These are phyloP conservation scores for Cydia splendana DNA, from an alignment of 1,140 invertebrate species.

Conservation along the genomic window DNA sequence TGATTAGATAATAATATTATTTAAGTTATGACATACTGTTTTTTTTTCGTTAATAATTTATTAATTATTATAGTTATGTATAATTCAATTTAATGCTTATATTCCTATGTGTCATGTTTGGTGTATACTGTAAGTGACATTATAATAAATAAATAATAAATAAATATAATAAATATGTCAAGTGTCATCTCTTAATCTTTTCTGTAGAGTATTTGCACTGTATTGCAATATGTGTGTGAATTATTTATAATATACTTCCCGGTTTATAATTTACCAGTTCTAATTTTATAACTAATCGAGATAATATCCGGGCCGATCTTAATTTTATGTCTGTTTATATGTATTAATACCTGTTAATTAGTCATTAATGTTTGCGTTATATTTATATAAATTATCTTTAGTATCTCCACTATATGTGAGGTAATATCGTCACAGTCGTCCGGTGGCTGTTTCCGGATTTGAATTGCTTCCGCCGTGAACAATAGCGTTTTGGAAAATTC, in stretches of 20 bases:
- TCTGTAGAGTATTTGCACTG: background rate
- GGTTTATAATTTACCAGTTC: background rate
- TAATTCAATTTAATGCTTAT: too few species aligned
- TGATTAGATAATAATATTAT: too few species aligned
- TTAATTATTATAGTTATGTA: too few species aligned
- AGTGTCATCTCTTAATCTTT: background rate
- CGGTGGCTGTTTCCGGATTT: conserved; percentile 53
- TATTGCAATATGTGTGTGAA: background rate
- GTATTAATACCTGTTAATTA: background rate
- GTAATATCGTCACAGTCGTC: conserved; percentile 48
- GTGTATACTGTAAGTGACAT: too few species aligned
- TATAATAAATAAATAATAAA: too few species aligned
- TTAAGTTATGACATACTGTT: too few species aligned
- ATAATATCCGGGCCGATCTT: background rate
- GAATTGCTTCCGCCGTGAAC: conserved; percentile 54
- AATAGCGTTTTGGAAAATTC: conserved; percentile 45
- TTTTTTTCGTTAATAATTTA: too few species aligned
- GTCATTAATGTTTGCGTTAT: background rate
- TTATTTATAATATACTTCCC: background rate
- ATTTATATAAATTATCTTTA: background rate
- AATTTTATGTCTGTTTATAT: background rate
- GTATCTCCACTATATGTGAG: conserved; percentile 47
- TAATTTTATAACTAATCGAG: background rate
- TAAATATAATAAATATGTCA: too few species aligned
- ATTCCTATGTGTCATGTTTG: too few species aligned